These are phyloP conservation scores for Philonicus albiceps DNA, from an alignment of 2,888 invertebrate genomes.

Conservation along the genomic window DNA sequence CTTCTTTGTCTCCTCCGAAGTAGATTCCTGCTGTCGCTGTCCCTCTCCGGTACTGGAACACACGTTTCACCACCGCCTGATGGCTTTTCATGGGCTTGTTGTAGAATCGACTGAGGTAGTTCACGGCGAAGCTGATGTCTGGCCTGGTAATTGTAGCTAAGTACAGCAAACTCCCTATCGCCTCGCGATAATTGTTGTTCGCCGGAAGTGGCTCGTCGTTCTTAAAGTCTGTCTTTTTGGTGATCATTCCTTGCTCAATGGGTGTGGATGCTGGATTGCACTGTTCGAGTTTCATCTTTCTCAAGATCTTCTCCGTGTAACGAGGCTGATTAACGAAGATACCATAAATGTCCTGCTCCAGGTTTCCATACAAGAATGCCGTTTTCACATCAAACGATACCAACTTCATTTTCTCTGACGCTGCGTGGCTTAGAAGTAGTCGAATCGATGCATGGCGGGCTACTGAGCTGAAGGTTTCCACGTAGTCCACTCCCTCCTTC, in stretches of 20 bases:
- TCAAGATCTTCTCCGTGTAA: not conserved
- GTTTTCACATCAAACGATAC: too few species aligned
- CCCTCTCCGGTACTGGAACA: conserved; percentile 42
- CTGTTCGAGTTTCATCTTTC: not conserved
- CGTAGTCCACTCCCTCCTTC: too few species aligned
- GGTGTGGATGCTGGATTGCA: not conserved
- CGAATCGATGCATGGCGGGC: too few species aligned
- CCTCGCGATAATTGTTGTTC: conserved; percentile 38
- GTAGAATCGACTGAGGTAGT: conserved; percentile 32
- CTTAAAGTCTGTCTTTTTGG: not conserved
- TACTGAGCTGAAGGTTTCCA: too few species aligned
- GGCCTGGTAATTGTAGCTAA: conserved; percentile 42
- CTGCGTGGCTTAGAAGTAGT: not conserved
- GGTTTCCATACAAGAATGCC: too few species aligned
- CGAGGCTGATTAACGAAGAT: not conserved
- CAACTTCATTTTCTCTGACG: not conserved
- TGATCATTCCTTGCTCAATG: not conserved
- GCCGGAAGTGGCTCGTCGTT: not conserved
- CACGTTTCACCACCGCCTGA: conserved; percentile 21
- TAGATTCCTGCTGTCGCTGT: too few species aligned
- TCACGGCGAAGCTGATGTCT: conserved; percentile 44
- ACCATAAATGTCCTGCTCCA: not conserved
- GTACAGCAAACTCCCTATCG: conserved; percentile 45
- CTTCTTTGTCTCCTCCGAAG: too few species aligned
- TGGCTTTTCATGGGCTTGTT: conserved; percentile 22